phyloP scores from a whole-genome alignment of 2,888 invertebrate genomes.

The Oxyteleia sp. region DNA sequence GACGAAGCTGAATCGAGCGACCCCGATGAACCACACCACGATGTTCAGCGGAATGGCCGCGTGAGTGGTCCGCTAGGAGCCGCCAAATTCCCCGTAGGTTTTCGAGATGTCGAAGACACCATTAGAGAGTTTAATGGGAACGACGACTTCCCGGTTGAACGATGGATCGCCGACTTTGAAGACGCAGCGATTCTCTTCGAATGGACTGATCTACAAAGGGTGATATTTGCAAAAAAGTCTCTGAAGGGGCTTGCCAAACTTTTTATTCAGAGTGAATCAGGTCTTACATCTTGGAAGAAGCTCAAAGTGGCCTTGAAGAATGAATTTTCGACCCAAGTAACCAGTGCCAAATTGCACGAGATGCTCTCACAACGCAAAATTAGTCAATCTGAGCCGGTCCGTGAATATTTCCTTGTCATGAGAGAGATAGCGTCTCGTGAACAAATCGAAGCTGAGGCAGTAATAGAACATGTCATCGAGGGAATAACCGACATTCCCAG shows the following conservation, averaged over 20 bases:
- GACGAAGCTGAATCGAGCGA: not conserved
- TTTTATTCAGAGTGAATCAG: slow-evolving; percentile 4
- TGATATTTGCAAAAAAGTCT: slow-evolving; percentile 45
- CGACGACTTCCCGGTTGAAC: slow-evolving; percentile 40
- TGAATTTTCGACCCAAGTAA: slow-evolving; percentile 6
- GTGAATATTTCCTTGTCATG: slow-evolving; percentile 21
- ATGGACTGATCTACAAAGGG: slow-evolving; percentile 46
- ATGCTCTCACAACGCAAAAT: slow-evolving; percentile 1
- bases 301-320: not conserved
- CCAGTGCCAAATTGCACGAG: slow-evolving; percentile 2
- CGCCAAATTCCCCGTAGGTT: slow-evolving; percentile 1
- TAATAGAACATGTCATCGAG: slow-evolving; percentile 23
- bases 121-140: slow-evolving; percentile 37
- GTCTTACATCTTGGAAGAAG: slow-evolving; percentile 6
- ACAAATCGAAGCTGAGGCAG: slow-evolving; percentile 1
- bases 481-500: not conserved
- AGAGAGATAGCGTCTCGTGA: slow-evolving; percentile 7
- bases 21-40: too few relatives aligned
- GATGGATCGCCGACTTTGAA: slow-evolving; percentile 54
- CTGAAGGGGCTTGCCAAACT: slow-evolving; percentile 4
- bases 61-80: too few relatives aligned
- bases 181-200: slow-evolving; percentile 39
- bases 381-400: not conserved
- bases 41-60: too few relatives aligned
- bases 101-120: slow-evolving; percentile 51